Conservation (phyloP, 1,140 invertebrate species). For the Nymphalis io region DNA sequence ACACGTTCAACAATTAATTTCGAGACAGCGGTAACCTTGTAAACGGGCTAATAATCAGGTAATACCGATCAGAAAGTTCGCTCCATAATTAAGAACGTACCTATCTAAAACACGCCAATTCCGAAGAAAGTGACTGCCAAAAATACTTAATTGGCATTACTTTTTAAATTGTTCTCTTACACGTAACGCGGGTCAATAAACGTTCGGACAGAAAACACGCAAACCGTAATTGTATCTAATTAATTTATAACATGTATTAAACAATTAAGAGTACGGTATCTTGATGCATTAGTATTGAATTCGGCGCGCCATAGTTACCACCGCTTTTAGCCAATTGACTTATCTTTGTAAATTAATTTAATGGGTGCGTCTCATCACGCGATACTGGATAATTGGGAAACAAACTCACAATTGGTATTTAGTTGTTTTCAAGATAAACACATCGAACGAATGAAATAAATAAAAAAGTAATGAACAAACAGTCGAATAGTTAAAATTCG, state of each 20-base stretch:
- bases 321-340: conserved; percentile 68
- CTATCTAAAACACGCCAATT: conserved; percentile 40
- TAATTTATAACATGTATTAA: conserved; percentile 81
- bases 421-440: conserved; percentile 3
- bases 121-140: conserved; percentile 51
- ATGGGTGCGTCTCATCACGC: conserved; percentile 67
- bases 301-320: conserved; percentile 44
- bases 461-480: conserved; percentile 2
- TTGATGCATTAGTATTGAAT: conserved; percentile 74
- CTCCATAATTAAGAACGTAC: conserved; percentile 35
- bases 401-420: conserved; percentile 22
- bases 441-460: conserved; percentile 6
- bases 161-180: conserved; percentile 58
- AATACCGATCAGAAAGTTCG: conserved; percentile 16
- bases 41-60: conserved; percentile 1
- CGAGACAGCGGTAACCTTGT: not conserved
- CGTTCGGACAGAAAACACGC: conserved; percentile 61
- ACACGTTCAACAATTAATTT: not conserved
- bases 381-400: conserved; percentile 59
- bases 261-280: conserved; percentile 77
- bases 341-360: conserved; percentile 76
- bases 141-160: conserved; percentile 63
- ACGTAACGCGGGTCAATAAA: conserved; percentile 66
- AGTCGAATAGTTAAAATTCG: conserved; percentile 7
- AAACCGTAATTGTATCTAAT: conserved; percentile 75